phyloP scores from a whole-genome alignment of 2,888 invertebrate genomes.

The Agrochola lychnidis region DNA sequence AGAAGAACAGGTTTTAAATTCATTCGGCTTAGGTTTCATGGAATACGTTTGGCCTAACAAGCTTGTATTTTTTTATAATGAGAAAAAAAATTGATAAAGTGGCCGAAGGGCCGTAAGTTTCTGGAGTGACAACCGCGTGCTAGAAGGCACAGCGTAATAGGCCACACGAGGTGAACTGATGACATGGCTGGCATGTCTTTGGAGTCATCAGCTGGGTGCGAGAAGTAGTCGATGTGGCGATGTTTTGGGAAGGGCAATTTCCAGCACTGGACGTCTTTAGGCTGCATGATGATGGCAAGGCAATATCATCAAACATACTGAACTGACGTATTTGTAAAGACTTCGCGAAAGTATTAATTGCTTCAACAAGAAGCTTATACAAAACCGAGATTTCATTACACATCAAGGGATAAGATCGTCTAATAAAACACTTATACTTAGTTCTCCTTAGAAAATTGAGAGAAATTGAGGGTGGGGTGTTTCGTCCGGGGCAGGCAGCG shows the following conservation, averaged over 20 bases:
- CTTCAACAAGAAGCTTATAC: conserved; percentile 72
- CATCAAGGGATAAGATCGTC: conserved; percentile 76
- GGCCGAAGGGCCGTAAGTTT: neutral
- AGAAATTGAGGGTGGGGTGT: conserved; percentile 78
- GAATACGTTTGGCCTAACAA: neutral
- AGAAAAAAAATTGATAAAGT: neutral
- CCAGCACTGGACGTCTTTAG: neutral
- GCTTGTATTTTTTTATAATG: neutral
- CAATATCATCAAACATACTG: neutral
- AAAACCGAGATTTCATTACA: conserved; percentile 77
- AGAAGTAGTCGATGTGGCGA: neutral
- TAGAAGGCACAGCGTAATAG: neutral
- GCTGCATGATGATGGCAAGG: neutral
- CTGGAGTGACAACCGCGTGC: neutral
- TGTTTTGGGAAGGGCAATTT: neutral
- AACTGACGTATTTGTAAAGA: neutral
- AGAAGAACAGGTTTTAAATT: conserved; percentile 35
- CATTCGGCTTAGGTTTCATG: neutral
- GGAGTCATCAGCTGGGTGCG: neutral
- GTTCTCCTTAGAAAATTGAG: conserved; percentile 80
- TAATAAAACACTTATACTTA: conserved; percentile 83
- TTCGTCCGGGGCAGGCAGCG: conserved; percentile 81
- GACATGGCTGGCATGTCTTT: neutral
- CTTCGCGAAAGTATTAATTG: conserved; percentile 6
- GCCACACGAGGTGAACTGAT: neutral